Percentiles rank a stretch among this genome's conserved stretches.
Evolutionary conservation across 2,113 vertebrate genomes (phyloP).

Genomic region (Machaerirhynchus nigripectus): DNA sequence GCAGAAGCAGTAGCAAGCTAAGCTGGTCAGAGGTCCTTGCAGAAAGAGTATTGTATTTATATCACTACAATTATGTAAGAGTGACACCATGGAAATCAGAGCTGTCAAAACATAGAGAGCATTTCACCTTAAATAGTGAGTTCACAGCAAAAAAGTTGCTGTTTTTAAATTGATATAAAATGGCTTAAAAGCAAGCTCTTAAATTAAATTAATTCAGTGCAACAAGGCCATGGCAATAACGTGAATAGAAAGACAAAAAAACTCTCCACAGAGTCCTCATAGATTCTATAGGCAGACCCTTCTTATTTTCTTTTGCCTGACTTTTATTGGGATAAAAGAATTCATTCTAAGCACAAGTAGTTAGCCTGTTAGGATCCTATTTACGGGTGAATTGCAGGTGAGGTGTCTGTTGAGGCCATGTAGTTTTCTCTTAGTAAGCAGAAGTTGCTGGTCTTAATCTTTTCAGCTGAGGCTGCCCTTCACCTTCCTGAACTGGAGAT

Average conservation of each 20-base stretch:
- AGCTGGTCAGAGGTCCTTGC: background rate
- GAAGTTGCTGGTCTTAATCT: constrained; percentile 54
- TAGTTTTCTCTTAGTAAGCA: constrained; percentile 44
- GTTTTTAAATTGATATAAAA: background rate
- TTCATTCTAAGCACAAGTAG: background rate
- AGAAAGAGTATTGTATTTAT: background rate
- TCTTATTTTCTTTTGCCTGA: background rate
- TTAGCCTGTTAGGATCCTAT: background rate
- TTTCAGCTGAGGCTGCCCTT: constrained; percentile 77
- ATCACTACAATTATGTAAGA: background rate
- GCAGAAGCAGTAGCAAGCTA: background rate
- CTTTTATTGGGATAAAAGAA: background rate
- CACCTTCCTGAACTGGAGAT: constrained; percentile 76
- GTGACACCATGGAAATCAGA: background rate
- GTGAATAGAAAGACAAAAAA: background rate
- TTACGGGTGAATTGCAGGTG: constrained; percentile 14
- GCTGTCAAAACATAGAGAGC: background rate
- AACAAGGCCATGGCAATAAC: background rate
- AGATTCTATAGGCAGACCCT: background rate
- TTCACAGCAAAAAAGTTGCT: background rate
- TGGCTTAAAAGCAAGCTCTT: background rate
- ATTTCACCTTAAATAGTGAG: background rate
- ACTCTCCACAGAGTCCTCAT: background rate
- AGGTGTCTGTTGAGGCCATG: constrained; percentile 25
- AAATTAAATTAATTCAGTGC: background rate